Conservation (phyloP, 2,888 invertebrate species). For the Uropetala carovei region DNA sequence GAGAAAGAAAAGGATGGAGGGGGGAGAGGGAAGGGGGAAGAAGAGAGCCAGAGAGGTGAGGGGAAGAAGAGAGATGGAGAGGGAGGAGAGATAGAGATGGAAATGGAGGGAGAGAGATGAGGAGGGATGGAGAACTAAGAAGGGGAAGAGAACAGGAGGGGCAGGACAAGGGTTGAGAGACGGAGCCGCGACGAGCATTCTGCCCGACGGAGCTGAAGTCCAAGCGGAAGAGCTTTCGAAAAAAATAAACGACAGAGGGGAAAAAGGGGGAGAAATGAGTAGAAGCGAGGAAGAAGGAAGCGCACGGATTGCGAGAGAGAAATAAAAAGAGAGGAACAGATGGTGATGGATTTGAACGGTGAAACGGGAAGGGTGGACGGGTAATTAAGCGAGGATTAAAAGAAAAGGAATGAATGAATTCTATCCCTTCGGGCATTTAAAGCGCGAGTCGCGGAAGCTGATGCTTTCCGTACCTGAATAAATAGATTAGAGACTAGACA, state of each 20-base stretch:
- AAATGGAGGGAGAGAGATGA: not conserved
- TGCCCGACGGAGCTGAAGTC: constrained; percentile 12
- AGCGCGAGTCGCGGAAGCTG: no score
- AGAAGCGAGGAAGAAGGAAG: not conserved
- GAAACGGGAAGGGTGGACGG: not conserved
- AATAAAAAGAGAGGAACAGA: not conserved
- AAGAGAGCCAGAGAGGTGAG: not conserved
- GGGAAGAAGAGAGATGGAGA: not conserved
- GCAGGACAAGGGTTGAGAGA: not conserved
- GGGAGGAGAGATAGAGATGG: not conserved
- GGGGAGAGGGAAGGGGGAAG: not conserved
- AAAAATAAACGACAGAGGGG: not conserved
- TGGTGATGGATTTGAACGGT: not conserved
- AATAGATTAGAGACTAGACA: no score
- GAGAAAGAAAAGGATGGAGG: not conserved
- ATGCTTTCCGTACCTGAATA: no score
- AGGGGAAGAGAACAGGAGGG: not conserved
- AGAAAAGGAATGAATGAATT: not conserved
- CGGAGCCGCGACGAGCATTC: not conserved
- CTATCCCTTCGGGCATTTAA: no score
- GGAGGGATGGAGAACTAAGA: not conserved
- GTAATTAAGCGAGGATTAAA: constrained; percentile 2
- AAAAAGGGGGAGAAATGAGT: not conserved
- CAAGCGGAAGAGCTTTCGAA: constrained; percentile 24
- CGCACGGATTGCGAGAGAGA: not conserved